Conservation (phyloP, 2,113 vertebrate genomes). For the Ia io region DNA sequence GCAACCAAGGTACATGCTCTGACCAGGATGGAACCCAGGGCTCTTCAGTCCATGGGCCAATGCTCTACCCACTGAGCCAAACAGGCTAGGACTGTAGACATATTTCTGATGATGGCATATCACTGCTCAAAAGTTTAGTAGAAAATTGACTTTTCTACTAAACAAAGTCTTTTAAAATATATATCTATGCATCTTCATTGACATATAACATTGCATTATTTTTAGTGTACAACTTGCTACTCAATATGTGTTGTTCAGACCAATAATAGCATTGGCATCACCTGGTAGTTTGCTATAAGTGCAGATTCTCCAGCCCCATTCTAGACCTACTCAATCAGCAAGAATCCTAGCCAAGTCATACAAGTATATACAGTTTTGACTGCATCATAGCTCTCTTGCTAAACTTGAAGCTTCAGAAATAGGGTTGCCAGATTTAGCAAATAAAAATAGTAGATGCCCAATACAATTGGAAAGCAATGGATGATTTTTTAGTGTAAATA, state of each 20-base stretch:
- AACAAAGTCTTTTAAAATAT: neutral
- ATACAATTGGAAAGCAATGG: constrained; percentile 22
- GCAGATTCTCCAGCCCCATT: neutral
- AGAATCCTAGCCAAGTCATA: neutral
- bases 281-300: neutral
- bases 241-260: neutral
- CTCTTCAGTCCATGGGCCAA: no score
- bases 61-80: no score
- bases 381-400: neutral
- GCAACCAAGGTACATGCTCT: no score
- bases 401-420: neutral
- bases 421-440: constrained; percentile 1
- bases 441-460: neutral
- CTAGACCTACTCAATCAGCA: neutral
- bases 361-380: neutral
- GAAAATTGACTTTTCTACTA: neutral
- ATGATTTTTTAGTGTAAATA: neutral
- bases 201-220: neutral
- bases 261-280: neutral
- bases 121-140: neutral
- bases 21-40: no score
- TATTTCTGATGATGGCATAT: neutral
- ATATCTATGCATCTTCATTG: neutral
- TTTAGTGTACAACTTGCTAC: neutral
- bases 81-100: neutral